Conservation (phyloP, 2,797 vertebrate species). For the Coranthus polyacanthus region DNA sequence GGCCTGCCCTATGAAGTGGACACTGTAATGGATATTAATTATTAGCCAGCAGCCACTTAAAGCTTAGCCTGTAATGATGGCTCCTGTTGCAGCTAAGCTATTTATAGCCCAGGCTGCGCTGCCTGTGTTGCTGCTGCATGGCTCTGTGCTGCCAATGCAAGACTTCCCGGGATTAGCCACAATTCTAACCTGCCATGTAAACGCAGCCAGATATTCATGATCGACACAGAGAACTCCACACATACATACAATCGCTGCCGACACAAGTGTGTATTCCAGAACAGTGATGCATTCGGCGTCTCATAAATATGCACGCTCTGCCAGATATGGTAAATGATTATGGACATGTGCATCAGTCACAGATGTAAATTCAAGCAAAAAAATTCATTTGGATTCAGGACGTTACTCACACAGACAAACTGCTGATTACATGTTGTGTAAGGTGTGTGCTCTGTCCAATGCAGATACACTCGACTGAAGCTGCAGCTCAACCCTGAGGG, state of each 20-base stretch:
- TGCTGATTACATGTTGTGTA: conserved; percentile 39
- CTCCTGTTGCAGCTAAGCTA: conserved; percentile 79
- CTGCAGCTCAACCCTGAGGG: conserved; percentile 96
- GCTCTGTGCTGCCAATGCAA: conserved; percentile 46
- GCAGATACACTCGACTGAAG: conserved; percentile 91
- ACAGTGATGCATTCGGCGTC: background rate
- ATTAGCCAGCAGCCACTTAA: conserved; percentile 82
- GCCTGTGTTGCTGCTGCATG: conserved; percentile 45
- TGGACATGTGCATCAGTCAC: background rate
- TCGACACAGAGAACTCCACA: conserved; percentile 5
- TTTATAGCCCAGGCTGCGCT: conserved; percentile 73
- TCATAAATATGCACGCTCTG: background rate
- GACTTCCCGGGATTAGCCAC: conserved; percentile 65
- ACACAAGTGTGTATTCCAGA: background rate
- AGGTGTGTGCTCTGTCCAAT: conserved; percentile 60
- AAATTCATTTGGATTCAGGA: background rate
- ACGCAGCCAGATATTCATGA: conserved; percentile 30
- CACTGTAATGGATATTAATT: conserved; percentile 83
- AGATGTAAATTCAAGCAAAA: conserved; percentile 1
- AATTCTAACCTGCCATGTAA: conserved; percentile 48
- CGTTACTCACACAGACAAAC: conserved; percentile 21
- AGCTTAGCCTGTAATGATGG: conserved; percentile 66
- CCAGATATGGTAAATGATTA: conserved; percentile 4
- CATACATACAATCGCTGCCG: background rate
- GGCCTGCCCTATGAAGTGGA: conserved; percentile 56